Evolutionary conservation across 2,888 invertebrate species (phyloP).

Genomic region (Tenthredo mesomela): DNA sequence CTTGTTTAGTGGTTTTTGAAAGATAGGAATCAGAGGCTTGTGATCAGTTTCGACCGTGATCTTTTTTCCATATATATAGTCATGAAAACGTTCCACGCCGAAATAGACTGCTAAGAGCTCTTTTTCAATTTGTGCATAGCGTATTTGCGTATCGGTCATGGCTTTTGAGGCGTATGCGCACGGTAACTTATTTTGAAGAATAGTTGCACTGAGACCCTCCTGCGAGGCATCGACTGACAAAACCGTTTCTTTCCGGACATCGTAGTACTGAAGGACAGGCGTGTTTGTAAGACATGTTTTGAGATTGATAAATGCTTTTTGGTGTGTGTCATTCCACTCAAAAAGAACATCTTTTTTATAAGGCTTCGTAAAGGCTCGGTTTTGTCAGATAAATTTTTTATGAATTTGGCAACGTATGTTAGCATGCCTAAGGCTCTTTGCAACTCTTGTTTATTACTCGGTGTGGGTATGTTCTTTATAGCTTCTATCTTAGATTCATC

Average conservation of each 20-base stretch:
- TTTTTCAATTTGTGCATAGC: too few species aligned
- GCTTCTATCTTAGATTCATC: conserved; percentile 46
- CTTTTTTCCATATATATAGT: too few species aligned
- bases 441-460: conserved; percentile 55
- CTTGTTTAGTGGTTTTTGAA: too few species aligned
- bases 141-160: conserved; percentile 41
- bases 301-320: conserved; percentile 51
- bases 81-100: too few species aligned
- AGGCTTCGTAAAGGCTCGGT: conserved; percentile 54
- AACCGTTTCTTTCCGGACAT: conserved; percentile 55
- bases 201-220: conserved; percentile 58
- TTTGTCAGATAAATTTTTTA: conserved; percentile 53
- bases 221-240: conserved; percentile 61
- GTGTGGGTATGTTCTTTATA: conserved; percentile 52
- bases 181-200: conserved; percentile 58
- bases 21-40: too few species aligned
- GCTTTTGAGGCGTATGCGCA: conserved; percentile 59
- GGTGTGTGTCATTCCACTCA: conserved; percentile 54
- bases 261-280: conserved; percentile 58
- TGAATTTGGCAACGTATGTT: conserved; percentile 58
- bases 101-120: too few species aligned
- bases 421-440: conserved; percentile 56
- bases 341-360: conserved; percentile 55
- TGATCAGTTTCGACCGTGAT: too few species aligned
- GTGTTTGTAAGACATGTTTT: conserved; percentile 53